phyloP scores from a whole-genome alignment of 2,113 vertebrate genomes.

The Peromyscus maniculatus region DNA sequence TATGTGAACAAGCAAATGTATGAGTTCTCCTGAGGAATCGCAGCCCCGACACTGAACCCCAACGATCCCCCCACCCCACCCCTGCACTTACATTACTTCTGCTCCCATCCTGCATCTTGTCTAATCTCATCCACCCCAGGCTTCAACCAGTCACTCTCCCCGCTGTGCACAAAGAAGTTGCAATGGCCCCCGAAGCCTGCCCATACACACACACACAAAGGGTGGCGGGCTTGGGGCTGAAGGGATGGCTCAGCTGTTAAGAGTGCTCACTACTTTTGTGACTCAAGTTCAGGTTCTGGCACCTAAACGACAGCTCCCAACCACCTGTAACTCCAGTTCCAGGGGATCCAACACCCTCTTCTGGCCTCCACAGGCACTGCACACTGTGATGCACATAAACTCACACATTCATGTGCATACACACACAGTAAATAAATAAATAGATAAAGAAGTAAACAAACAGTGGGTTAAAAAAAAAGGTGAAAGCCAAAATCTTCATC shows the following conservation, averaged over 20 bases:
- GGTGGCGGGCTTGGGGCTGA: neutral
- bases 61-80: neutral
- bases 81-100: too few relatives aligned
- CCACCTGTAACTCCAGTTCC: neutral
- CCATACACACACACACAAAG: neutral
- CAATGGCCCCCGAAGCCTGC: neutral
- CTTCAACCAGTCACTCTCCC: neutral
- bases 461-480: neutral
- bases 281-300: neutral
- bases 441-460: neutral
- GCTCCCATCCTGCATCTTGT: neutral
- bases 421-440: neutral
- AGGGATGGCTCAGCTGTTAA: neutral
- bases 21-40: neutral
- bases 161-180: neutral
- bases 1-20: fast-evolving
- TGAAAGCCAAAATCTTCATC: neutral
- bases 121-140: too few relatives aligned
- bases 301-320: neutral
- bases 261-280: too few relatives aligned
- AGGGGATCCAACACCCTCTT: neutral
- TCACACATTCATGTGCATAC: neutral
- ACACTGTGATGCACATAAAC: too few relatives aligned
- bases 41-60: neutral
- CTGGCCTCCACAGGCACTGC: neutral